Conservation (phyloP, 2,888 invertebrate species). For the Xestobium rufovillosum region DNA sequence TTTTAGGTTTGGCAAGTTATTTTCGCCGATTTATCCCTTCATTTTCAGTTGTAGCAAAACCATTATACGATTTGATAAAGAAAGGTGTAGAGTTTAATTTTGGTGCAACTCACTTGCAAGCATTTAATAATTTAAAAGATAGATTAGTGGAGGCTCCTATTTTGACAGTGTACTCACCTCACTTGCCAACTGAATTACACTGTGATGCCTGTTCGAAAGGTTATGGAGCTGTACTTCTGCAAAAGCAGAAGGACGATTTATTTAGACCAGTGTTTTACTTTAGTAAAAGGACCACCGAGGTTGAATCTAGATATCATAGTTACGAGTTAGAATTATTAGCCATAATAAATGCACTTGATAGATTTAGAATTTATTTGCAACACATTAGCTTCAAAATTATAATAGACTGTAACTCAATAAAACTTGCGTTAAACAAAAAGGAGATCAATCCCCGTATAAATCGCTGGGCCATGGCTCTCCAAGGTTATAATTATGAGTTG, state of each 20-base stretch:
- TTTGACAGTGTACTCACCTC: constrained; percentile 27
- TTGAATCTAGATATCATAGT: constrained; percentile 30
- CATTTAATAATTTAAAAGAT: too few relatives aligned
- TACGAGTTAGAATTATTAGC: constrained; percentile 30
- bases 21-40: too few relatives aligned
- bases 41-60: too few relatives aligned
- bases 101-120: constrained; percentile 8
- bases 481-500: constrained; percentile 22
- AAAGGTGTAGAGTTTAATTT: constrained; percentile 8
- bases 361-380: constrained; percentile 27
- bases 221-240: constrained; percentile 30
- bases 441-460: constrained; percentile 28
- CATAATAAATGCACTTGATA: constrained; percentile 25
- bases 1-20: too few relatives aligned
- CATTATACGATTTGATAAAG: too few relatives aligned
- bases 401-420: constrained; percentile 26
- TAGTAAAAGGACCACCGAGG: constrained; percentile 28
- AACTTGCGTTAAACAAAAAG: constrained; percentile 26
- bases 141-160: constrained; percentile 25
- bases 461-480: constrained; percentile 25
- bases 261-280: constrained; percentile 31
- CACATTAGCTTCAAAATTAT: constrained; percentile 28
- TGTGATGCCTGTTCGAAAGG: constrained; percentile 30
- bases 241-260: constrained; percentile 24
- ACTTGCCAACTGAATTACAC: constrained; percentile 29